These are phyloP conservation scores for Ephialtes manifestator DNA, from an alignment of 2,888 invertebrate genomes.

Conservation along the genomic window DNA sequence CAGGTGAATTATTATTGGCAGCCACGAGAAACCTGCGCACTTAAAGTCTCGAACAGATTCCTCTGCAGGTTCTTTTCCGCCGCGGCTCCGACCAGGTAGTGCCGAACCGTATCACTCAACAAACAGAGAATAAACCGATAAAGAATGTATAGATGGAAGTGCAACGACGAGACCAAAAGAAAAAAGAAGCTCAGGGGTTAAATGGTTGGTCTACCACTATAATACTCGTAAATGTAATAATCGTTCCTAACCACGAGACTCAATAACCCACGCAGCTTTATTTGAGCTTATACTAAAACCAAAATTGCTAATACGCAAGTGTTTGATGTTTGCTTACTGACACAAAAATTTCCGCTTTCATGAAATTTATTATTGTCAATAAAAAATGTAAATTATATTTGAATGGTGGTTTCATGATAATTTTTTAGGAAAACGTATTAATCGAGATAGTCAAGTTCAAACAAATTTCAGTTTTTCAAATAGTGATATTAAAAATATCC, in stretches of 20 bases:
- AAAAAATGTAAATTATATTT: background rate
- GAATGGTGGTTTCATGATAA: no score
- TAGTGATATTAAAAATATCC: no score
- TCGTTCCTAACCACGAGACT: slow-evolving; percentile 37
- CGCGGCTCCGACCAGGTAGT: slow-evolving; percentile 45
- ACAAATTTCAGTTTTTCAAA: no score
- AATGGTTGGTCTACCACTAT: background rate
- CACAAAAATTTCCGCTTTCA: background rate
- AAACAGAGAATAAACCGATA: slow-evolving; percentile 58
- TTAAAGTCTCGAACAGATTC: slow-evolving; percentile 12
- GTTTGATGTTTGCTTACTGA: background rate
- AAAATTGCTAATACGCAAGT: background rate
- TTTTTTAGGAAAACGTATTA: no score
- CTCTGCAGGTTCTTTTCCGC: slow-evolving; percentile 12
- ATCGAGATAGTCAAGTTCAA: no score
- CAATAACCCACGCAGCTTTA: slow-evolving; percentile 1
- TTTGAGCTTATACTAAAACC: slow-evolving; percentile 4
- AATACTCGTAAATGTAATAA: slow-evolving; percentile 47
- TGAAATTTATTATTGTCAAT: background rate
- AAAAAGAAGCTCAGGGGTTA: slow-evolving; percentile 5
- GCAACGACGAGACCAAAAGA: background rate
- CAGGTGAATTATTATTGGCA: slow-evolving; percentile 61
- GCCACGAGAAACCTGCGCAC: slow-evolving; percentile 18
- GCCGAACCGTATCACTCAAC: slow-evolving; percentile 32
- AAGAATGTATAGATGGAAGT: slow-evolving; percentile 19